Conservation (phyloP, 2,797 vertebrate species). For the Halcyon chelicuti region DNA sequence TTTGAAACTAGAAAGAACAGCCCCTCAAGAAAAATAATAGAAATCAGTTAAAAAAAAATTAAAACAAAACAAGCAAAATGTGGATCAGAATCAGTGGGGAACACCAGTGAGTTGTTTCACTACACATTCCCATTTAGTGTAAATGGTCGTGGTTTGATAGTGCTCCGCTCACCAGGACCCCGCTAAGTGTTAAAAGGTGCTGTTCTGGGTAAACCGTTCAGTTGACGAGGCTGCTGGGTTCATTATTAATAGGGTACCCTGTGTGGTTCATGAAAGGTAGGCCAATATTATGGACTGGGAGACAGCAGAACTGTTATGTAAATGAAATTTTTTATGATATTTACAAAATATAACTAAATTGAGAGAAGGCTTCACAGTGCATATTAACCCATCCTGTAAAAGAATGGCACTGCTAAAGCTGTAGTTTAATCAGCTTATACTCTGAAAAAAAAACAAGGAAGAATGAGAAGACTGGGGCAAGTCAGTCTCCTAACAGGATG, state of each 20-base stretch:
- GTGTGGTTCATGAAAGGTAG: not conserved
- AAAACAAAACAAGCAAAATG: not conserved
- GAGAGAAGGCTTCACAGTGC: not conserved
- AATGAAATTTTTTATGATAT: not conserved
- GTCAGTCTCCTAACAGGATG: not conserved
- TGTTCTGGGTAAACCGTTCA: not conserved
- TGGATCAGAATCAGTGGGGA: not conserved
- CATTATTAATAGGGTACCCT: not conserved
- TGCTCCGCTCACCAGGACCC: not conserved
- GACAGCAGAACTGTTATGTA: not conserved
- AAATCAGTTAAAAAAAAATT: not conserved
- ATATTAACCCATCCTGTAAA: not conserved
- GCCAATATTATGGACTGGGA: not conserved
- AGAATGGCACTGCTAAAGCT: not conserved
- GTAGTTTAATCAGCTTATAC: not conserved
- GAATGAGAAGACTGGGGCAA: not conserved
- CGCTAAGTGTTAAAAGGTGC: not conserved
- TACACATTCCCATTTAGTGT: not conserved
- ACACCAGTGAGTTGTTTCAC: not conserved
- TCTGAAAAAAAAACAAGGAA: not conserved
- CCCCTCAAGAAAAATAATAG: not conserved
- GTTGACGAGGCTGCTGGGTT: not conserved
- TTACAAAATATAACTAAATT: constrained; percentile 29
- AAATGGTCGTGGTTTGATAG: not conserved
- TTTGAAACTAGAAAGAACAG: not conserved